These are phyloP conservation scores for Hemistola chrysoprasaria DNA, from an alignment of 2,888 invertebrate genomes.

Conservation along the genomic window DNA sequence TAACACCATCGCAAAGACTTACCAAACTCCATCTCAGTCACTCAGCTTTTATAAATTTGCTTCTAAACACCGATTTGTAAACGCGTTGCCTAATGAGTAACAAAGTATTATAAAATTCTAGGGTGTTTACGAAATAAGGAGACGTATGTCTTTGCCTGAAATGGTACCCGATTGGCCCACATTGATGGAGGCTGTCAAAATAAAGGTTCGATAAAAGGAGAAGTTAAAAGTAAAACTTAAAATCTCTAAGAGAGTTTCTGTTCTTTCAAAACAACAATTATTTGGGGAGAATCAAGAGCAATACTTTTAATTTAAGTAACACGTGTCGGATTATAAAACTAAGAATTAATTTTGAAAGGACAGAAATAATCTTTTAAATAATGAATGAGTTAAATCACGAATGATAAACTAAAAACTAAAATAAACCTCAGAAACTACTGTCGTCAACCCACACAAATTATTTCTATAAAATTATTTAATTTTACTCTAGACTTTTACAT, in stretches of 20 bases:
- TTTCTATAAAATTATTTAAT: not conserved
- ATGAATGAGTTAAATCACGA: slow-evolving; percentile 60
- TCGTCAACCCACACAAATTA: slow-evolving; percentile 34
- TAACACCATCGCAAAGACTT: slow-evolving; percentile 14
- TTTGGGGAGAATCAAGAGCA: not conserved
- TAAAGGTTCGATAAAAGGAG: slow-evolving; percentile 85
- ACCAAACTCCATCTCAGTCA: slow-evolving; percentile 22
- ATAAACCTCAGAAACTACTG: slow-evolving; percentile 47
- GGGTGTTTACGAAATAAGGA: slow-evolving; percentile 86
- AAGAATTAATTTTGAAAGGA: slow-evolving; percentile 46
- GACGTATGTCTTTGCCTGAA: slow-evolving; percentile 86
- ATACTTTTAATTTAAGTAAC: too few relatives aligned
- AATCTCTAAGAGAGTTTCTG: slow-evolving; percentile 43
- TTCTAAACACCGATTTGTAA: slow-evolving; percentile 30
- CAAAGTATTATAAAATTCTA: slow-evolving; percentile 76
- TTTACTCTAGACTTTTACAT: not conserved
- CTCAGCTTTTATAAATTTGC: slow-evolving; percentile 39
- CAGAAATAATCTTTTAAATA: slow-evolving; percentile 61
- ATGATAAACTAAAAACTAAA: slow-evolving; percentile 60
- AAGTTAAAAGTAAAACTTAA: slow-evolving; percentile 55
- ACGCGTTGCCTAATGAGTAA: slow-evolving; percentile 47
- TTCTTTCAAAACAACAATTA: slow-evolving; percentile 46
- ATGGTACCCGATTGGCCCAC: slow-evolving; percentile 91
- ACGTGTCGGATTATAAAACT: too few relatives aligned
- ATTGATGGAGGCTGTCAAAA: slow-evolving; percentile 85